phyloP scores from a whole-genome alignment of 1,140 invertebrate species.

The Hylaeus anthracinus region DNA sequence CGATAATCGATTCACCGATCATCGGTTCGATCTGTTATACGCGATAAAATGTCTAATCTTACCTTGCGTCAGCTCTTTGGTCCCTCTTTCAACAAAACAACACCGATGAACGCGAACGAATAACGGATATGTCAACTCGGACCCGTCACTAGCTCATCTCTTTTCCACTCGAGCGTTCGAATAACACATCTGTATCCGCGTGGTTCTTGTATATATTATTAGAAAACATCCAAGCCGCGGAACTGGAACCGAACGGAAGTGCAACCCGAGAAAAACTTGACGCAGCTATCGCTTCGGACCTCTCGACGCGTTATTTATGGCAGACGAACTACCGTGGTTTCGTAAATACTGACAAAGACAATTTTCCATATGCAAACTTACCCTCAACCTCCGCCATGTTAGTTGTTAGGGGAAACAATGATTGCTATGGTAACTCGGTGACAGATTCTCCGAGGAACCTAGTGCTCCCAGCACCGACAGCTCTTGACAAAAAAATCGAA shows the following conservation, averaged over 20 bases:
- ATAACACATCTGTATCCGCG: conserved; percentile 20
- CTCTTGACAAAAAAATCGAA: neutral
- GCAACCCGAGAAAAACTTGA: conserved; percentile 14
- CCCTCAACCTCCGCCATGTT: conserved; percentile 73
- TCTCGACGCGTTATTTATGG: conserved; percentile 42
- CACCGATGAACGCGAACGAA: neutral
- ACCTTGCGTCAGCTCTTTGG: conserved; percentile 9
- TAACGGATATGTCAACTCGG: conserved; percentile 11
- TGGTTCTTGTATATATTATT: conserved; percentile 55
- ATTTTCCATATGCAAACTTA: conserved; percentile 69
- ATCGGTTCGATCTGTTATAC: neutral
- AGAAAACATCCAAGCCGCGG: conserved; percentile 45
- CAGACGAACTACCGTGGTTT: conserved; percentile 1
- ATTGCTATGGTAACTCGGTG: conserved; percentile 62
- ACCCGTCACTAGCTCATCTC: conserved; percentile 17
- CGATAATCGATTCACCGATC: conserved; percentile 22
- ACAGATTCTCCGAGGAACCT: neutral
- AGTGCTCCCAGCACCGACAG: too few relatives aligned
- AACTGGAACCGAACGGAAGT: conserved; percentile 44
- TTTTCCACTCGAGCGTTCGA: conserved; percentile 54
- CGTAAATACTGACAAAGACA: conserved; percentile 29
- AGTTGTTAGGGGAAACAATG: conserved; percentile 67
- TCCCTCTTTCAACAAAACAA: neutral
- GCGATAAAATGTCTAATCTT: conserved; percentile 7
- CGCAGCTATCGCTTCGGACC: conserved; percentile 2